These are phyloP conservation scores for Acanthopleura granulata DNA, from an alignment of 2,888 invertebrate species.

Conservation along the genomic window DNA sequence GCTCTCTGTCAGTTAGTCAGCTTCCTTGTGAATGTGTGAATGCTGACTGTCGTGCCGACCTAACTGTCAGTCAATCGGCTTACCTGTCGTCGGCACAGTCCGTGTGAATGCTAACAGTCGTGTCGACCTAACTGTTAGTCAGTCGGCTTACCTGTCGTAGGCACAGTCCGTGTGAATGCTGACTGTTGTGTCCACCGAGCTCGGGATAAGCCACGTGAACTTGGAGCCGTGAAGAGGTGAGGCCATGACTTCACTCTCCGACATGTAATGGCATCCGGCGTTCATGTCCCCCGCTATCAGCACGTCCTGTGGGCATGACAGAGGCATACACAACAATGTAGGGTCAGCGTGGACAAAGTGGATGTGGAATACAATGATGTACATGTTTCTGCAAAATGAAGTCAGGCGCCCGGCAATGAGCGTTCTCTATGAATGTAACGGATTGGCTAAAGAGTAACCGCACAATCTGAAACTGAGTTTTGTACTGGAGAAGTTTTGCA, in stretches of 20 bases:
- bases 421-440: too few species aligned
- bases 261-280: constrained; percentile 12
- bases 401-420: too few species aligned
- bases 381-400: too few species aligned
- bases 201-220: constrained; percentile 4
- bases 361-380: too few species aligned
- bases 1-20: not conserved
- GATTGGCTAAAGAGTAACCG: too few species aligned
- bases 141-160: constrained; percentile 12
- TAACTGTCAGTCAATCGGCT: not conserved
- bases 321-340: too few species aligned
- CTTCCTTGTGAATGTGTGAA: not conserved
- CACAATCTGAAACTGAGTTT: too few species aligned
- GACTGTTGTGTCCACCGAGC: constrained; percentile 12
- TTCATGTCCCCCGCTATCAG: constrained; percentile 3
- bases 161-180: constrained; percentile 1
- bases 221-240: not conserved
- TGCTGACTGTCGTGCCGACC: not conserved
- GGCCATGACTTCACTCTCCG: not conserved
- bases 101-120: not conserved
- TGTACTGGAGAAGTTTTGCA: too few species aligned
- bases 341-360: too few species aligned
- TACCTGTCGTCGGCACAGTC: constrained; percentile 12
- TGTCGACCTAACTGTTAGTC: not conserved
- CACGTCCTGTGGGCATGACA: not conserved